Conservation (phyloP, 1,140 invertebrate genomes). For the Drosophila novamexicana region DNA sequence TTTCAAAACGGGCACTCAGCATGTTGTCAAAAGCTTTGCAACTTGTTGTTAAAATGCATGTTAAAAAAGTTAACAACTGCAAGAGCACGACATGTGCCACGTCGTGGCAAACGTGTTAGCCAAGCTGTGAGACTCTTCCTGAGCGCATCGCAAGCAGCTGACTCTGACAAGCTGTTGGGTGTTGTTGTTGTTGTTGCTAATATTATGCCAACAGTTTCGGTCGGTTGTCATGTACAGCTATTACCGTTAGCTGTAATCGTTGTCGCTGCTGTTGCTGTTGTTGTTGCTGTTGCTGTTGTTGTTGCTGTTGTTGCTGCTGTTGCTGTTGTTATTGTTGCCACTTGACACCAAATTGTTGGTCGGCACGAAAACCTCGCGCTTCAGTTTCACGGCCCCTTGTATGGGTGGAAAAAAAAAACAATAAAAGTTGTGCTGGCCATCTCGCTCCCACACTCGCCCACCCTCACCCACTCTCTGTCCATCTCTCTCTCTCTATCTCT, state of each 20-base stretch:
- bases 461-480: not conserved
- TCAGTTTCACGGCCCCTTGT: slow-evolving; percentile 68
- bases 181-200: slow-evolving; percentile 29
- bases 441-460: not conserved
- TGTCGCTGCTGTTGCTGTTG: slow-evolving; percentile 45
- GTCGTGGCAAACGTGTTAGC: slow-evolving; percentile 21
- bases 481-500: slow-evolving; percentile 1
- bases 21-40: not conserved
- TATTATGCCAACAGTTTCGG: slow-evolving; percentile 73
- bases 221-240: slow-evolving; percentile 70
- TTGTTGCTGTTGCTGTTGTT: slow-evolving; percentile 37
- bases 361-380: slow-evolving; percentile 37
- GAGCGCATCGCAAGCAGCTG: slow-evolving; percentile 48
- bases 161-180: slow-evolving; percentile 47
- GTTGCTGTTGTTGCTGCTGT: slow-evolving; percentile 24
- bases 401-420: not conserved
- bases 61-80: not conserved
- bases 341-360: slow-evolving; percentile 76
- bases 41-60: not conserved
- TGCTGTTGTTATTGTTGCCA: slow-evolving; percentile 59
- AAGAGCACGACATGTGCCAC: not conserved
- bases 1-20: no score
- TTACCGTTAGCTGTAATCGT: slow-evolving; percentile 65
- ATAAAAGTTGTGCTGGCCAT: slow-evolving; percentile 17
- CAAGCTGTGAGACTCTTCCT: not conserved